Evolutionary conservation across 2,113 vertebrate species (phyloP).

Genomic region (Eupsittula cactorum): DNA sequence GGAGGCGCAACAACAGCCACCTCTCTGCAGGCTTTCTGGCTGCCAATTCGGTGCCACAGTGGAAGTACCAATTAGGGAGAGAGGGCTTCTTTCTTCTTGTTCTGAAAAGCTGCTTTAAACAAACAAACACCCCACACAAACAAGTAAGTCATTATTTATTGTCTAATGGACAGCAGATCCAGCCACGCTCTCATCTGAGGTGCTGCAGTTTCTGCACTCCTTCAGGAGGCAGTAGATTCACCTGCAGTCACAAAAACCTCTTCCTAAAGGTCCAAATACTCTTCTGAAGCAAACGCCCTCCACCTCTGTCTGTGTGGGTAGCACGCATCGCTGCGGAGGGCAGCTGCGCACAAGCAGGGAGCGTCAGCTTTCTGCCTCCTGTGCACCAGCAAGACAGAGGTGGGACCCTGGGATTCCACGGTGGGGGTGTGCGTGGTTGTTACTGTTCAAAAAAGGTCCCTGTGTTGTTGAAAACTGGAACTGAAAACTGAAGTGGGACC

Average conservation of each 20-base stretch:
- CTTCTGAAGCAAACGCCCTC: neutral
- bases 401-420: neutral
- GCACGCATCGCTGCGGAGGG: neutral
- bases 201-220: neutral
- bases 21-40: neutral
- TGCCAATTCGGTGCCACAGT: neutral
- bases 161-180: neutral
- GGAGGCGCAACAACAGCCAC: rapidly evolving
- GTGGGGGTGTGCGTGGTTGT: neutral
- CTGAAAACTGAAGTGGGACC: neutral
- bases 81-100: neutral
- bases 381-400: rapidly evolving
- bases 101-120: neutral
- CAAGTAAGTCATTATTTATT: neutral
- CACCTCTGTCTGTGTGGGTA: neutral
- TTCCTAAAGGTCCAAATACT: neutral
- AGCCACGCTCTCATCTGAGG: neutral
- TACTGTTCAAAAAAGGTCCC: neutral
- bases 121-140: neutral
- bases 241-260: neutral
- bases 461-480: neutral
- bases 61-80: neutral
- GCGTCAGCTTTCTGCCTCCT: neutral
- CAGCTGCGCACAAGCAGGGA: neutral
- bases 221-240: neutral